Evolutionary conservation across 2,888 invertebrate species (phyloP), one percentile per base, ranked within the genome.

Genomic region (Zhengitettix transpicula): DNA sequence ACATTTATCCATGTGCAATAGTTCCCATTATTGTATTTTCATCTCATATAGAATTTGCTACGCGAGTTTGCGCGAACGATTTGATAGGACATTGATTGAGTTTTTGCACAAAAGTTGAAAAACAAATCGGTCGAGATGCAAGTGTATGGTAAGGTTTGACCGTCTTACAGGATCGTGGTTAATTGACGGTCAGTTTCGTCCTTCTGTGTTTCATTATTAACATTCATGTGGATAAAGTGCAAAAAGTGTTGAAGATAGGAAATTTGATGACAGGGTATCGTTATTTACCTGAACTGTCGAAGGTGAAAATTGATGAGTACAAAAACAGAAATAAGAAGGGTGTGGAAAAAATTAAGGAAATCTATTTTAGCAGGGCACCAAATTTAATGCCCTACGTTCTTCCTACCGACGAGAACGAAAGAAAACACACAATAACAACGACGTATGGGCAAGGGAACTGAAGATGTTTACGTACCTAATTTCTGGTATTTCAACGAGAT

Each of bases 321-420:
- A 63, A 56, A 15, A 64, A 67, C 60, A 61, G 66, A 57, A 55
- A 56, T 12, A 62, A 61, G 61, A 67, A 66, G 61, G 64, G 63
- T 11, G 55, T 63, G 56, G 57, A 66, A 62, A 63, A 66, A 57
- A 17, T 66, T 11, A 57, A 62, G 55, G 62, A 59, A 57, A 56
- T 61, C 17, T 65, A 61, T 52, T 57, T 60, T 9, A 28, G 63
- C 65, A 14, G 62, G 59, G 44, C 15, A 60, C 58, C 53, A 68
- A 67, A 60, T 62, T 66, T 17, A 68, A 68, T 59, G 56, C 64
- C 51, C 63, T 66, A 10, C 62, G 67, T 14, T 64, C 65, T 56
- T 64, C 64, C 54, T 68, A 65, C 55, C 56, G 67, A 51, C 67
- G 66, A 58, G 67, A 68, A 63, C 55, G 65, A 47, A 66, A 65